Base-by-base conservation (phyloP, 2,113 vertebrate species). In the Phoenicopterus ruber region DNA sequence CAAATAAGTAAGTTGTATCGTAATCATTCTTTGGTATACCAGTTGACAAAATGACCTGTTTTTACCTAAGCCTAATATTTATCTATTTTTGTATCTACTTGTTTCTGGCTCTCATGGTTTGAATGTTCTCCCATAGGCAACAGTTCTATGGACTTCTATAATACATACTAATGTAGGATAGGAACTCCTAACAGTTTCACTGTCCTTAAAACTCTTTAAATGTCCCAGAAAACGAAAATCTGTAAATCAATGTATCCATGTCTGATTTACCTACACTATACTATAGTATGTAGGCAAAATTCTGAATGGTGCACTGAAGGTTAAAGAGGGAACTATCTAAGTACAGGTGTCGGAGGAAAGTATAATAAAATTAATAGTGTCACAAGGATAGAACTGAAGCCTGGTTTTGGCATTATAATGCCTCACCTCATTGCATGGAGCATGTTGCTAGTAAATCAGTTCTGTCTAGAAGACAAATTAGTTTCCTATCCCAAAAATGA, bases 391-490 rank as follows among this genome's bases (percentile, higher is more conserved):
- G 12, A 82, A 63, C 10, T 47, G 65, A 89, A 67, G 17, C 47
- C 42, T 93, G 19, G 2, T 63, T 66, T 92, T 86, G 73, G 69
- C 46, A 47, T 76, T 66, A 34, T 47, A 71, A 82, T 67, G 55
- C 69, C 47, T 94, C 84, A 87, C 44, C 52, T 76, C 84, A 92
- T 73, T 86, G 66, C n/a, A 76, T 65, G 74, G 40, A 80, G 13
- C 54, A 82, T n/a, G 78, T 82, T 95, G 55, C 62, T 70, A 88
- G 66, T 77, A 96, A 96, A 87, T 81, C 87, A 69, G 74, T 65
- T 90, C 93, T 93, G 74, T 95, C 84, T 32, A 12, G 69, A 96
- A 93, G 94, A 96, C 32, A 86, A 93, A 96, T 95, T 90, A 70
- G 40, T 82, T 96, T 80, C 71, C 67, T 62, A 73, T 42, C 57